A percentile compares a stretch with the other conserved stretches of the same genome.
phyloP scores from a whole-genome alignment of 2,113 vertebrate genomes.

The Xenus cinereus region DNA sequence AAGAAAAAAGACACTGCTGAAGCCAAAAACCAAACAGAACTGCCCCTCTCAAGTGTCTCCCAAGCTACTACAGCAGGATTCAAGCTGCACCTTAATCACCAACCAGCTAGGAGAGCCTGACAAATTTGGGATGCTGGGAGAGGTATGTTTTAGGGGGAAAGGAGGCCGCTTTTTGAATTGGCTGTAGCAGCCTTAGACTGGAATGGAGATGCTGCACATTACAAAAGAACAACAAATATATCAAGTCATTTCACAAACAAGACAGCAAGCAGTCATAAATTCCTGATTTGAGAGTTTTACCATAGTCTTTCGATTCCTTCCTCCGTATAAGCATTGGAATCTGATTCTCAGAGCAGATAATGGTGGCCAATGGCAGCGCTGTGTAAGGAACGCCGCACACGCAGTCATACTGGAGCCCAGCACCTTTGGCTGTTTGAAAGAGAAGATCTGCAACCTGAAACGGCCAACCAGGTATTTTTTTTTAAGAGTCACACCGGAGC shows the following conservation, averaged over 20 bases:
- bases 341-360: conserved; percentile 80
- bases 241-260: not conserved
- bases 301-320: conserved; percentile 92
- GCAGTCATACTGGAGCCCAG: conserved; percentile 70
- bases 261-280: not conserved
- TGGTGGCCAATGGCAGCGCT: conserved; percentile 86
- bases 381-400: conserved; percentile 96
- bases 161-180: not conserved
- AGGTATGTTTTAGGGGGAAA: rapidly evolving
- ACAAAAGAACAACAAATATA: not conserved
- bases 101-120: not conserved
- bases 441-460: conserved; percentile 83
- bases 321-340: conserved; percentile 92
- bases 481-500: rapidly evolving
- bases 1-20: rapidly evolving
- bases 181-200: not conserved
- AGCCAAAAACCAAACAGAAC: not conserved
- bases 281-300: conserved; percentile 63
- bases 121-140: not conserved
- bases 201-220: rapidly evolving
- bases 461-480: not conserved
- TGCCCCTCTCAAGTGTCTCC: not conserved
- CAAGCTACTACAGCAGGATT: not conserved
- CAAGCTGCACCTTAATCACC: not conserved
- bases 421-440: conserved; percentile 73